Evolutionary conservation across 2,888 invertebrate species (phyloP), one percentile per base, ranked within the genome.

Genomic region (Cryptus armator): DNA sequence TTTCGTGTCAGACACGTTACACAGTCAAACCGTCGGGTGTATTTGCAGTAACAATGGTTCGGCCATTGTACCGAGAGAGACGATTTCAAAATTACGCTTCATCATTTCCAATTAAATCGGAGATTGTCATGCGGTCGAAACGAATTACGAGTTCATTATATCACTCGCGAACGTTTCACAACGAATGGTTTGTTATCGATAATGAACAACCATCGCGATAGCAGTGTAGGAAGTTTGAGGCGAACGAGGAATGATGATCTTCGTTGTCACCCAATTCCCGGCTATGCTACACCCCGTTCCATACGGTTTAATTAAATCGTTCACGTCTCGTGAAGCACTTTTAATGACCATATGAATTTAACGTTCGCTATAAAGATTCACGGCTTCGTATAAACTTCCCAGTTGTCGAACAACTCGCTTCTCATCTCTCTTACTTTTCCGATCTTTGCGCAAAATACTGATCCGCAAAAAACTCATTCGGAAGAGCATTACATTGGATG

Each of bases 251-350:
- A 37, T 16, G 16, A 67, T 46, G 1, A 44, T 67, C 66, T 19
- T 3, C 44, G 14, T 44, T 44, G 19, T 44, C 64, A 16, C 19
- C 46, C 2, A 46, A 46, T 14, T 3, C 24, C 44, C 4, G 46
- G 24, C 24, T 24, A 67, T 48, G 12, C 44, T 24, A 9, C 37
- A 9, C 37, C 3, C 5, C 67, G 14, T 51, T 7, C 29, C 14
- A 5, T 24, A 24, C 46, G 24, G 16, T 67, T 67, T 46, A 67
- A 67, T 67, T 46, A 67, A 67, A 24, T 46, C 44, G 46, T 48
- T 67, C 46, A 43, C 12, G 29, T 67, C 44, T 67, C 19, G 19
- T 19, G 12, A 48, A 48, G 24, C 24, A 46, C 37, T 37, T 46
- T 67, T 29, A 48, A 12, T 46, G 29, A 24, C 24, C 24, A 14